Conservation (phyloP, 2,888 invertebrate species). For the Fragum whitleyi region DNA sequence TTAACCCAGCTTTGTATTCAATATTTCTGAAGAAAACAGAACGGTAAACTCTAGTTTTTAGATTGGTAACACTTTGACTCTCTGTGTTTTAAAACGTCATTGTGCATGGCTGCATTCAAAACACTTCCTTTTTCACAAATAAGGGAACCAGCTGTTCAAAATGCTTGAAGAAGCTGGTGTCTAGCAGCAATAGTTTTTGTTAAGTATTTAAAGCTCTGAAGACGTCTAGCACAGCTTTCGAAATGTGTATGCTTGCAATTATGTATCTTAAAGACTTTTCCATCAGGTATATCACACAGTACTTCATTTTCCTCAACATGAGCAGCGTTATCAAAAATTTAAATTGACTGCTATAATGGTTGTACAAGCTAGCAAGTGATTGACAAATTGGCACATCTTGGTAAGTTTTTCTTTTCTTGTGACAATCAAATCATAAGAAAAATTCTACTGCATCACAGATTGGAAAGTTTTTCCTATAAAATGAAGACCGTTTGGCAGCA, state of each 20-base stretch:
- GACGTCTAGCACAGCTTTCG: slow-evolving; percentile 50
- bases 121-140: slow-evolving; percentile 22
- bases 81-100: background rate
- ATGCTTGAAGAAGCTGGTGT: slow-evolving; percentile 55
- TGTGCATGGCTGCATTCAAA: slow-evolving; percentile 10
- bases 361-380: slow-evolving; percentile 3
- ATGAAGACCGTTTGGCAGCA: slow-evolving; percentile 6
- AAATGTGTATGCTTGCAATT: slow-evolving; percentile 37
- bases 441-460: background rate
- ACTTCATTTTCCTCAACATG: background rate
- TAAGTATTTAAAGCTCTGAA: slow-evolving; percentile 50
- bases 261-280: background rate
- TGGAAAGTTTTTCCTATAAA: background rate
- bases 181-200: slow-evolving; percentile 46
- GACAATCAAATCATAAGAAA: background rate
- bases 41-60: too few species aligned
- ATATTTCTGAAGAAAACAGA: too few species aligned
- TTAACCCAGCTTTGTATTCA: too few species aligned
- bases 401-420: background rate
- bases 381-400: slow-evolving; percentile 3
- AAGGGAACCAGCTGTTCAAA: slow-evolving; percentile 39
- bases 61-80: too few species aligned
- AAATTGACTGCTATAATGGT: background rate
- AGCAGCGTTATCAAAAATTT: background rate
- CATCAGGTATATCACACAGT: slow-evolving; percentile 8